phyloP scores from a whole-genome alignment of 1,140 invertebrate genomes.

The Solenopsis invicta region DNA sequence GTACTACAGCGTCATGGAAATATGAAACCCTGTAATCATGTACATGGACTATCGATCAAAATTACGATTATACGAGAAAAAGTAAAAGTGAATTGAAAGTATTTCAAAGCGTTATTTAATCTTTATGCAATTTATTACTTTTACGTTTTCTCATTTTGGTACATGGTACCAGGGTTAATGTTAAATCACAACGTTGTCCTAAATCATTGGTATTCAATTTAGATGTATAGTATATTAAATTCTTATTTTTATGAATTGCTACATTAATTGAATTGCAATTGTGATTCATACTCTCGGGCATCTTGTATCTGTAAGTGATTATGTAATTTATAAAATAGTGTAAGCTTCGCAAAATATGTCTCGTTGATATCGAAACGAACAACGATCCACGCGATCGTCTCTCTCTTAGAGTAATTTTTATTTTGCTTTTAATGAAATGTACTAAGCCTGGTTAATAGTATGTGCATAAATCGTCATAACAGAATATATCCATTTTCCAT shows the following conservation, averaged over 20 bases:
- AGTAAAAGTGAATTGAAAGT: constrained; percentile 36
- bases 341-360: constrained; percentile 6
- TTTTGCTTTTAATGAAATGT: constrained; percentile 58
- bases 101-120: constrained; percentile 14
- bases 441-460: constrained; percentile 71
- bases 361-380: constrained; percentile 22
- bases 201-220: constrained; percentile 13
- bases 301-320: constrained; percentile 36
- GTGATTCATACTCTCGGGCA: neutral
- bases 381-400: neutral
- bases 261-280: neutral
- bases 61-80: constrained; percentile 21
- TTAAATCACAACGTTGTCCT: constrained; percentile 24
- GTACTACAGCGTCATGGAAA: constrained; percentile 6
- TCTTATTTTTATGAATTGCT: neutral
- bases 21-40: constrained; percentile 41
- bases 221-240: constrained; percentile 7
- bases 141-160: neutral
- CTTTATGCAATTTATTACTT: neutral
- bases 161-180: constrained; percentile 30
- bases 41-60: constrained; percentile 12
- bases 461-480: constrained; percentile 81
- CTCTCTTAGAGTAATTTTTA: constrained; percentile 31
- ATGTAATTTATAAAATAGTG: constrained; percentile 19
- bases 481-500: constrained; percentile 88